Evolutionary conservation across 2,888 invertebrate genomes (phyloP).

Genomic region (Harpalus rubripes): DNA sequence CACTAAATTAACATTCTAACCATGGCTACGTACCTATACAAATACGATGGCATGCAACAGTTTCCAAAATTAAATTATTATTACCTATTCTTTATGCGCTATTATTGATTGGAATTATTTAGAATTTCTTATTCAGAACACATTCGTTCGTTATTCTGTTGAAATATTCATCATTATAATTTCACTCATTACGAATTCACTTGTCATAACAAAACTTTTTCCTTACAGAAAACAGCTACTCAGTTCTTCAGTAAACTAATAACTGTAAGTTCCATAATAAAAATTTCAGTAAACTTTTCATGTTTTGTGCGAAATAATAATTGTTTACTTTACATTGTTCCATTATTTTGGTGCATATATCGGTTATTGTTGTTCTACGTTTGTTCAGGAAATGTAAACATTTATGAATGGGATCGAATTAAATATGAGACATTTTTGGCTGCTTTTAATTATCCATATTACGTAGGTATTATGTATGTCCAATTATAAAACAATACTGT

Average conservation of each 20-base stretch:
- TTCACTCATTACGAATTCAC: constrained; percentile 43
- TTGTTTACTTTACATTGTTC: constrained; percentile 7
- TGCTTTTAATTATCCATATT: no score
- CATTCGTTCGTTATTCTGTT: constrained; percentile 20
- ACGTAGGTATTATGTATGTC: no score
- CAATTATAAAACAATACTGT: no score
- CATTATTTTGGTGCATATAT: background rate
- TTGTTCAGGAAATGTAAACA: constrained; percentile 17
- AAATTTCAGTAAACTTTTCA: constrained; percentile 19
- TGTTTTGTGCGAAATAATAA: constrained; percentile 10
- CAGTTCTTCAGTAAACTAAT: constrained; percentile 18
- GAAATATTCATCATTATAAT: constrained; percentile 28
- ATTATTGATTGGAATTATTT: background rate
- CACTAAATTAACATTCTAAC: no score
- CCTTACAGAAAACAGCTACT: background rate
- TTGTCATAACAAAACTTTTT: constrained; percentile 46
- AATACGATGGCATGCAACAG: no score
- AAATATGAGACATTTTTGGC: no score
- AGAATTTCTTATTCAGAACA: constrained; percentile 23
- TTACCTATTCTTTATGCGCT: background rate
- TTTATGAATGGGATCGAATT: background rate
- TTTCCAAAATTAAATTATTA: no score
- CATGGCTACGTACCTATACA: no score
- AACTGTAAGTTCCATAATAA: constrained; percentile 15
- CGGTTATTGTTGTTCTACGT: background rate